Base-by-base conservation (phyloP, 2,797 vertebrate species). In the Acanthopagrus latus region DNA sequence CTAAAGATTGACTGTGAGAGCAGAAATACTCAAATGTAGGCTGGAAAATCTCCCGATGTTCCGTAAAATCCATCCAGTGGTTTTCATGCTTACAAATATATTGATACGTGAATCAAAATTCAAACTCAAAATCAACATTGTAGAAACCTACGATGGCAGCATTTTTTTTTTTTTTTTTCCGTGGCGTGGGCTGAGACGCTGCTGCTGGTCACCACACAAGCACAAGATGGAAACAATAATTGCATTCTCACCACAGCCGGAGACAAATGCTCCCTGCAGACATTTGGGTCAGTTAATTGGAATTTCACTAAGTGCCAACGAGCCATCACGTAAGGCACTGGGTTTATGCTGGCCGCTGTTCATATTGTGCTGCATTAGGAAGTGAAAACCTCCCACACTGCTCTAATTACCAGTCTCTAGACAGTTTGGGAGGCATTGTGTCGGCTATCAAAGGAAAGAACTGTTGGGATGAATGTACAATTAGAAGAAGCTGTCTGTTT, bases 231-330 rank as follows among this genome's bases (percentile, higher is more conserved):
- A 86, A 89, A 83, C 86, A 76, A 71, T 84, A 86, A 91, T 81
- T 86, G 82, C 82, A 83, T 86, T 86, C 71, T 86, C 66, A 69
- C 83, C 76, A 80, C 79, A 82, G 59, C 76, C 75, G 76, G 74
- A 64, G 63, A 86, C 78, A 89, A 89, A 86, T 52, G 80, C 55
- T 89, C 87, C 86, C 86, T 74, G 71, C 73, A 87, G 88, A 89
- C 86, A 77, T 88, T 87, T 81, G 71, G 86, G 90, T 88, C 84
- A 90, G 86, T 87, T 93, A 90, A 93, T 93, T 91, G 89, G 76
- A 89, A 88, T 90, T 90, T 87, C 85, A 88, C 82, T 86, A 79
- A 73, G 85, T 89, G 84, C 83, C 91, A 90, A 80, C 55, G 43
- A 87, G 90, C 80, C 86, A 88, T 90, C 84, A 80, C 88, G 83